phyloP scores from a whole-genome alignment of 1,140 invertebrate genomes.

The roundworm (Caenorhabditis elegans) region DNA sequence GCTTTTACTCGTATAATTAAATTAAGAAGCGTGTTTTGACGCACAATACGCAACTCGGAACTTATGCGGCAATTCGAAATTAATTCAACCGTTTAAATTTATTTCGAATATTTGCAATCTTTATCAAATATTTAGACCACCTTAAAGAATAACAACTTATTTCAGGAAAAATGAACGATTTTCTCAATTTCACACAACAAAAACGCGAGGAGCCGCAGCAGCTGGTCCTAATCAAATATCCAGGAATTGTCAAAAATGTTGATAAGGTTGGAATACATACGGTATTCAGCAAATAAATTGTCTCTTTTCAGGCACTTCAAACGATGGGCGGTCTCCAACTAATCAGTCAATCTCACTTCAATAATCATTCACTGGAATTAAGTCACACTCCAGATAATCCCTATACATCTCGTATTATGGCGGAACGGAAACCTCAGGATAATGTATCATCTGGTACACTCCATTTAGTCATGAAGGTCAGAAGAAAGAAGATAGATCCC shows the following conservation, averaged over 20 bases:
- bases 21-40: too few species aligned
- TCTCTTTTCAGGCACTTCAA: not conserved
- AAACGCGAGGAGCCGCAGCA: conserved; percentile 31
- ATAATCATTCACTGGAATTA: conserved; percentile 51
- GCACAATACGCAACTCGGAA: too few species aligned
- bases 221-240: conserved; percentile 59
- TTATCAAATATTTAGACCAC: too few species aligned
- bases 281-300: conserved; percentile 52
- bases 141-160: too few species aligned
- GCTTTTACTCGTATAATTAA: too few species aligned
- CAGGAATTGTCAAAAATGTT: conserved; percentile 57
- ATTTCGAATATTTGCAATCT: too few species aligned
- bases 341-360: conserved; percentile 47
- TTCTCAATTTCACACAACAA: not conserved
- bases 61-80: too few species aligned
- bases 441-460: conserved; percentile 53
- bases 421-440: conserved; percentile 48
- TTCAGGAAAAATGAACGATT: not conserved
- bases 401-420: conserved; percentile 52
- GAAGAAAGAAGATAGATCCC: conserved; percentile 49
- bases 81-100: too few species aligned
- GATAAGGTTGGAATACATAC: conserved; percentile 59
- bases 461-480: conserved; percentile 56
- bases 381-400: conserved; percentile 57
- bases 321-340: conserved; percentile 32